These are phyloP conservation scores for Chunga burmeisteri DNA, from an alignment of 2,113 vertebrate species.

Conservation along the genomic window DNA sequence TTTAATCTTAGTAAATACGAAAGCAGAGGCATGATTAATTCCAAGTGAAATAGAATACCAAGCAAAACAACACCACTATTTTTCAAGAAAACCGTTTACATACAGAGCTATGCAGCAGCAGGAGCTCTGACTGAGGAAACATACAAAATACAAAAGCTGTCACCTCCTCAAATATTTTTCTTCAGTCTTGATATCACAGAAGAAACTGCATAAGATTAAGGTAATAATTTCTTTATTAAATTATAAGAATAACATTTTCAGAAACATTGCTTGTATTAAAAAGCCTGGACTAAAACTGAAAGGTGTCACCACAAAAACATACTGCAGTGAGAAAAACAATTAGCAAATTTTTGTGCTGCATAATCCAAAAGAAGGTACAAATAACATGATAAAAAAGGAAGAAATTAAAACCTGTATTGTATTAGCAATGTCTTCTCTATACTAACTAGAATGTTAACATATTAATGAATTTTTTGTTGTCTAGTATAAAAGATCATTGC, in stretches of 20 bases:
- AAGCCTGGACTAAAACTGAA: neutral
- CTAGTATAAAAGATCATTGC: neutral
- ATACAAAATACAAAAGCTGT: conserved; percentile 8
- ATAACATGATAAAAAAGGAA: neutral
- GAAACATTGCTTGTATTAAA: neutral
- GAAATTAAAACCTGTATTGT: neutral
- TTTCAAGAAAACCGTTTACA: neutral
- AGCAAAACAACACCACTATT: neutral
- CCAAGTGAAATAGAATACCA: neutral
- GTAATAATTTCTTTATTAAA: conserved; percentile 23
- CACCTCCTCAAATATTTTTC: neutral
- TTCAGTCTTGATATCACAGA: conserved; percentile 10
- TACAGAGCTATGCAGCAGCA: neutral
- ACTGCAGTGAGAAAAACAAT: conserved; percentile 31
- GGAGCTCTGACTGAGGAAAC: neutral
- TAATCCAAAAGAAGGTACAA: conserved; percentile 6
- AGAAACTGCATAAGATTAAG: neutral
- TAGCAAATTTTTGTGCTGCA: neutral
- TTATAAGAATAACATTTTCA: neutral
- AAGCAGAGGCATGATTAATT: neutral
- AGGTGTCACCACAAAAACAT: neutral
- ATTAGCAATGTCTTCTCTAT: conserved; percentile 14
- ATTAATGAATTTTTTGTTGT: conserved; percentile 27
- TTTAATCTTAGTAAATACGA: conserved; percentile 24
- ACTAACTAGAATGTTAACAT: neutral